Conservation (phyloP, 2,797 vertebrate species). For the Coreius guichenoti region DNA sequence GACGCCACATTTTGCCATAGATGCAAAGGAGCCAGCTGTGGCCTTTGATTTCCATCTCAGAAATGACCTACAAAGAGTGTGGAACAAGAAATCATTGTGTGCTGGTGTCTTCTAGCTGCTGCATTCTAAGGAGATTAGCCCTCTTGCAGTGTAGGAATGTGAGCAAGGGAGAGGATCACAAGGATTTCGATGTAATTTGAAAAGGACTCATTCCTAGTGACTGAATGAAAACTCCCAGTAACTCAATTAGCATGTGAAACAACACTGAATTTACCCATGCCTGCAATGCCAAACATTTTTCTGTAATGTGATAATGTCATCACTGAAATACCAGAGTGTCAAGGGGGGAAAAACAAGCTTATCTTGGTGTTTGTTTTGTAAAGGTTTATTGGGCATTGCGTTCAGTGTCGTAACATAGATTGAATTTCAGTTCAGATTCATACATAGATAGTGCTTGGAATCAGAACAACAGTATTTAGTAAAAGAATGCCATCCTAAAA, state of each 20-base stretch:
- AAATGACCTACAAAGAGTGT: slow-evolving; percentile 56
- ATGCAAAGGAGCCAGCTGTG: slow-evolving; percentile 5
- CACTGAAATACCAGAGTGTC: slow-evolving; percentile 41
- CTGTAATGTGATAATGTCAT: slow-evolving; percentile 47
- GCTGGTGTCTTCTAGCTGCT: slow-evolving; percentile 45
- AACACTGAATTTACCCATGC: slow-evolving; percentile 32
- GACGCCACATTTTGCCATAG: background rate
- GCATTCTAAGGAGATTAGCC: slow-evolving; percentile 61
- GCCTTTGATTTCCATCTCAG: slow-evolving; percentile 37
- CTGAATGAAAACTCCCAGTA: slow-evolving; percentile 25
- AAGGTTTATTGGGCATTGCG: background rate
- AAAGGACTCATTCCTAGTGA: slow-evolving; percentile 43
- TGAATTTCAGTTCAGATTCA: slow-evolving; percentile 11
- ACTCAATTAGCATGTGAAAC: slow-evolving; percentile 29
- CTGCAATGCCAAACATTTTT: slow-evolving; percentile 33
- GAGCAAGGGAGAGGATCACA: slow-evolving; percentile 35
- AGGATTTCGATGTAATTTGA: slow-evolving; percentile 36
- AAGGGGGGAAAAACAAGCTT: slow-evolving; percentile 11
- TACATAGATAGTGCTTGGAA: background rate
- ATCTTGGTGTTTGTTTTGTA: slow-evolving; percentile 26
- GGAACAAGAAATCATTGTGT: slow-evolving; percentile 56
- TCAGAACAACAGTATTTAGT: background rate
- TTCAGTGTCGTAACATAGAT: background rate
- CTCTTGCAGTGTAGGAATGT: slow-evolving; percentile 53
- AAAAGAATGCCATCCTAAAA: background rate